These are phyloP conservation scores for Allobates femoralis DNA, from an alignment of 2,797 vertebrate genomes.

Conservation along the genomic window DNA sequence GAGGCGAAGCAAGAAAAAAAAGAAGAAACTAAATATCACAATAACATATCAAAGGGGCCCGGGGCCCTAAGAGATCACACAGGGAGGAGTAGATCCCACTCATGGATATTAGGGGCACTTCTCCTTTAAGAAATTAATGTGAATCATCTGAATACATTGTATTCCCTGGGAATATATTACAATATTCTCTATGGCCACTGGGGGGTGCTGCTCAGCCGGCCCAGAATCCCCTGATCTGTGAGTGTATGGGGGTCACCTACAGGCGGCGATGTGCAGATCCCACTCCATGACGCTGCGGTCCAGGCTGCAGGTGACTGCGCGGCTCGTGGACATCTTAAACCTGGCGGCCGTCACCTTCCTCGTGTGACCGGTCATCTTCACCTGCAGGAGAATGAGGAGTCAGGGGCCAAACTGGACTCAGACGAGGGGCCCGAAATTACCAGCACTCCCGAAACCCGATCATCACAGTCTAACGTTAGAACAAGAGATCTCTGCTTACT, in stretches of 20 bases:
- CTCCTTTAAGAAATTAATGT: not conserved
- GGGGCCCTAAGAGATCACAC: not conserved
- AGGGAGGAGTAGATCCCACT: not conserved
- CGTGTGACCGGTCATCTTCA: constrained; percentile 86
- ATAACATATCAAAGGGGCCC: not conserved
- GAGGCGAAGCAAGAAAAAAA: not conserved
- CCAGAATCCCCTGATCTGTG: not conserved
- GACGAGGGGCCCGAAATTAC: not conserved
- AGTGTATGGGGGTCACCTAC: constrained; percentile 73
- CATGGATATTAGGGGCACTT: not conserved
- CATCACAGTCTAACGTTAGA: too few relatives aligned
- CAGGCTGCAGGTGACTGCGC: constrained; percentile 86
- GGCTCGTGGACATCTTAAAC: constrained; percentile 79
- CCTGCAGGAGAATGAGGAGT: constrained; percentile 67
- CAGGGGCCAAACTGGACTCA: not conserved
- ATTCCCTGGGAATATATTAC: too few relatives aligned
- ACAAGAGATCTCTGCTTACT: too few relatives aligned
- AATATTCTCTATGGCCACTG: too few relatives aligned
- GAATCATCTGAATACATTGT: too few relatives aligned
- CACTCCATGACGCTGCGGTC: constrained; percentile 86
- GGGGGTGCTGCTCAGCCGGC: too few relatives aligned
- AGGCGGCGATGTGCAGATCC: constrained; percentile 84
- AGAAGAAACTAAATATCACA: constrained; percentile 66
- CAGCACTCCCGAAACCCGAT: too few relatives aligned
- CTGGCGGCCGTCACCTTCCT: constrained; percentile 87